Evolutionary conservation across 2,888 invertebrate genomes (phyloP).

Genomic region (Seira ritae): DNA sequence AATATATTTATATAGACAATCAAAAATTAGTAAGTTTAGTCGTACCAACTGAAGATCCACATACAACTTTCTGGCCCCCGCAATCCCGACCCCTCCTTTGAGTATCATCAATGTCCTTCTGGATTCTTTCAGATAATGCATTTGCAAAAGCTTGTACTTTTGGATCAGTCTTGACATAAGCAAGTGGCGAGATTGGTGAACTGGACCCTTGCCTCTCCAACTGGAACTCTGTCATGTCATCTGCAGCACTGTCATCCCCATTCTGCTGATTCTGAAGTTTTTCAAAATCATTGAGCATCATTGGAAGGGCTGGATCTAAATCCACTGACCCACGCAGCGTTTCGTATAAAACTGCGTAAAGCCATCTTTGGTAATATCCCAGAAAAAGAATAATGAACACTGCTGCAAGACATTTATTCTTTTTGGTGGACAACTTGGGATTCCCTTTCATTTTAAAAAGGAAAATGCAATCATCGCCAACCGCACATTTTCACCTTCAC

Average conservation of each 20-base stretch:
- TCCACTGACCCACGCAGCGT: constrained; percentile 32
- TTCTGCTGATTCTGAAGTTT: background rate
- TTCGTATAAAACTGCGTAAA: constrained; percentile 56
- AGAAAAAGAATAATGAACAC: constrained; percentile 58
- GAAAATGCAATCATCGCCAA: too few species aligned
- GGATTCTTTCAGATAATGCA: constrained; percentile 28
- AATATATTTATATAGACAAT: too few species aligned
- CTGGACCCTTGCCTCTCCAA: constrained; percentile 20
- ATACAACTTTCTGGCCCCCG: constrained; percentile 39
- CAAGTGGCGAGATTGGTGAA: background rate
- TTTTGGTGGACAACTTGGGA: constrained; percentile 40
- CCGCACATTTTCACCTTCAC: too few species aligned
- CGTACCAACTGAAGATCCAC: constrained; percentile 56
- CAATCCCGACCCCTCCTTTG: constrained; percentile 32
- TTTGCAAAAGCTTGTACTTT: constrained; percentile 32
- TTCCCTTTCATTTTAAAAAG: too few species aligned
- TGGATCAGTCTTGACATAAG: constrained; percentile 18
- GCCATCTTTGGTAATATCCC: constrained; percentile 62
- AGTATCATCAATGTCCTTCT: constrained; percentile 29
- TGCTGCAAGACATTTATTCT: constrained; percentile 46
- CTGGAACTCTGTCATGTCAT: constrained; percentile 20
- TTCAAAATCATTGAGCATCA: constrained; percentile 31
- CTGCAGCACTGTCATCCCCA: constrained; percentile 17
- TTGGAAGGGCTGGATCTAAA: constrained; percentile 47
- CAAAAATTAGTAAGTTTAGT: background rate